Conservation (phyloP, 2,797 vertebrate genomes). For the Notolabrus celidotus region DNA sequence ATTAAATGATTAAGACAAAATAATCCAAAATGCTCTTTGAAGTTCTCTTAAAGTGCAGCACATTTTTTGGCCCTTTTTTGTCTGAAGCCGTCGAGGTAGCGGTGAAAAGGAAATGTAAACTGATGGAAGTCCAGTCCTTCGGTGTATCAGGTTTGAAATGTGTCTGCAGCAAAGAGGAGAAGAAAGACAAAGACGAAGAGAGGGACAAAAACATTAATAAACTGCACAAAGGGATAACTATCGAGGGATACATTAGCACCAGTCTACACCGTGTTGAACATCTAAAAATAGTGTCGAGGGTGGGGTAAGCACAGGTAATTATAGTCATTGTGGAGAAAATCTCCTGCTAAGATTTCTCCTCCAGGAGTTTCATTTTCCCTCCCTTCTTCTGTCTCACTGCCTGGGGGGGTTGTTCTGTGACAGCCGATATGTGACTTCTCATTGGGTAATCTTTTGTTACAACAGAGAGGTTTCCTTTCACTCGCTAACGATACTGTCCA, state of each 20-base stretch:
- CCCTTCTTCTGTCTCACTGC: constrained; percentile 45
- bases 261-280: background rate
- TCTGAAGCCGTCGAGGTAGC: constrained; percentile 59
- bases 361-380: constrained; percentile 63
- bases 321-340: constrained; percentile 41
- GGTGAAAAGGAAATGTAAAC: constrained; percentile 17
- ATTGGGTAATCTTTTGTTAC: constrained; percentile 52
- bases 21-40: background rate
- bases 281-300: constrained; percentile 65
- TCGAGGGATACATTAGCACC: background rate
- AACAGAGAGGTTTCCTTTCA: constrained; percentile 45
- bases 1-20: background rate
- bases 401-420: constrained; percentile 31
- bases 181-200: background rate
- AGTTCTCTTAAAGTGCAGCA: constrained; percentile 36
- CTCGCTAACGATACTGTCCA: constrained; percentile 30
- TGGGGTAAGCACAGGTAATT: constrained; percentile 47
- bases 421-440: constrained; percentile 56
- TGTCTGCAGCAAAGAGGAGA: constrained; percentile 40
- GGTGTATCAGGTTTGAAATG: background rate
- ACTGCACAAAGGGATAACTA: background rate
- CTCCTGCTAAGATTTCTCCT: constrained; percentile 49
- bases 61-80: constrained; percentile 2
- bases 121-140: constrained; percentile 3
- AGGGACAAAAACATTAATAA: constrained; percentile 15